Evolutionary conservation across 2,888 invertebrate species (phyloP), one percentile per base, ranked within the genome.

Genomic region (Cryptops parisi): DNA sequence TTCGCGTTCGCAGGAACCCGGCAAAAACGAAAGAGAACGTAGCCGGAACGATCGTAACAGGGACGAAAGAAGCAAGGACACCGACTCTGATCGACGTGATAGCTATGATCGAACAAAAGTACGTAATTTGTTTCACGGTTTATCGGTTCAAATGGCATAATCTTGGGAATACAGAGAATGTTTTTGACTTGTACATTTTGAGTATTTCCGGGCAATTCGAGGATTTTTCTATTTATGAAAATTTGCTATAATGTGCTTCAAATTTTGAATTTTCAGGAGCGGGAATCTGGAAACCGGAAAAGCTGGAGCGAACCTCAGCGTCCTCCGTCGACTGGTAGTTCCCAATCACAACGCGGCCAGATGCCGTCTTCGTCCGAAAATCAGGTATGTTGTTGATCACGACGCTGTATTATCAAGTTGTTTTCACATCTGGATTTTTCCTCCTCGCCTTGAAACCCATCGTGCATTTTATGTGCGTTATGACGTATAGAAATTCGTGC

Each of bases 31-130:
- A n/a, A 47, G 58, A 27, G 60, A 60, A 43, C 54, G 39, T 39
- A 60, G 55, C 17, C 46, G 52, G 25, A 40, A 39, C 57, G 60
- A 59, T 12, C 24, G 39, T 23, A 57, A 46, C 54, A 56, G 38
- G 47, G 56, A 47, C 27, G 41, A 54, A 47, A 54, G 4, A 54
- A 56, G 9, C 55, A 57, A 41, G 53, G 55, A 48, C 6, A 52
- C 54, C 17, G 60, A 60, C 27, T 25, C 38, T 26, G 60, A 60
- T 26, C 33, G 59, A 27, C 38, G 51, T 2, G 59, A 59, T 38
- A 50, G 39, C 23, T 60, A 56, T 54, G 59, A 59, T 23, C 49
- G 57, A 53, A 52, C 55, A 21, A 58, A 59, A 46, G 60, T 59
- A 51, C 52, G 58, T 45, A 24, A n/a, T 27, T 27, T 39, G 6